phyloP scores from a whole-genome alignment of 2,113 vertebrate species.

The Meles meles region DNA sequence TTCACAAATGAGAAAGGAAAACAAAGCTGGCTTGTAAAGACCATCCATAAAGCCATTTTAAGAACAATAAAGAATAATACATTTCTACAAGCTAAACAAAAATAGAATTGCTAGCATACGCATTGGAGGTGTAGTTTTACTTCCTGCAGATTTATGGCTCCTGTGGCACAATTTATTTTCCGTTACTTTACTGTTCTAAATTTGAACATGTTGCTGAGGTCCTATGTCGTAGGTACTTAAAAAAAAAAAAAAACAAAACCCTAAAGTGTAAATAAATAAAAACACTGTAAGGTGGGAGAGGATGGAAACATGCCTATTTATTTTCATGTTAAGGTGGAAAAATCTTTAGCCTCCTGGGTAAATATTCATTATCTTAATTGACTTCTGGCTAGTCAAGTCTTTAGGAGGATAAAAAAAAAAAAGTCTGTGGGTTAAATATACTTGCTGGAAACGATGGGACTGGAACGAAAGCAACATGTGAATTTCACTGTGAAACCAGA shows the following conservation, averaged over 20 bases:
- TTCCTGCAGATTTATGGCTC: slow-evolving; percentile 13
- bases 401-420: slow-evolving; percentile 53
- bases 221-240: slow-evolving; percentile 20
- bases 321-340: slow-evolving; percentile 51
- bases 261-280: slow-evolving; percentile 61
- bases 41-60: slow-evolving; percentile 12
- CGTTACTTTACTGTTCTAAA: slow-evolving; percentile 8
- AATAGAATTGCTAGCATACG: slow-evolving; percentile 10
- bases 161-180: slow-evolving; percentile 13
- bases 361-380: slow-evolving; percentile 56
- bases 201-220: slow-evolving; percentile 41
- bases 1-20: slow-evolving; percentile 25
- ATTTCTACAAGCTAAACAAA: slow-evolving; percentile 55
- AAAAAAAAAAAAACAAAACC: background rate
- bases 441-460: slow-evolving; percentile 30
- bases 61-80: slow-evolving; percentile 16
- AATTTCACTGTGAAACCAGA: slow-evolving; percentile 64
- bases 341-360: slow-evolving; percentile 57
- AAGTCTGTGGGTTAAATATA: slow-evolving; percentile 40
- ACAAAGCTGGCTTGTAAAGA: slow-evolving; percentile 3
- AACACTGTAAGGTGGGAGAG: slow-evolving; percentile 18
- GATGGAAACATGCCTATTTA: slow-evolving; percentile 54
- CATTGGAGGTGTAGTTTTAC: background rate
- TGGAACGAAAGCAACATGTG: slow-evolving; percentile 45
- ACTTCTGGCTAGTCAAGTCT: slow-evolving; percentile 57